Base-by-base conservation (phyloP, 2,113 vertebrate genomes). In the Seriola rivoliana region DNA sequence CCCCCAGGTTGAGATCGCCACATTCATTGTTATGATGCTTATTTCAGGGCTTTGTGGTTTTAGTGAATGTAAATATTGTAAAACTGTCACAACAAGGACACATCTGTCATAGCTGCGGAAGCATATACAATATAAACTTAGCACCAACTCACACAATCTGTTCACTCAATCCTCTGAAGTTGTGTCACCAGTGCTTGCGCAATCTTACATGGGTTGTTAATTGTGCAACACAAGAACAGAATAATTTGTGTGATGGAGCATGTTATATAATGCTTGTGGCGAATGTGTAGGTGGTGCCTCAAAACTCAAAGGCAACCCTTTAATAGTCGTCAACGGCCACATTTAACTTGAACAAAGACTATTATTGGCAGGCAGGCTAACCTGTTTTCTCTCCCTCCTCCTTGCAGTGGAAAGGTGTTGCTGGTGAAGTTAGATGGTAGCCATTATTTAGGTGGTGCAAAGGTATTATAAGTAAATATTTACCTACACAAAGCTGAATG, bases 61-160 rank as follows among this genome's bases (percentile, higher is more conserved):
- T 8, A 48, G n/a, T 19, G 17, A 64, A 70, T 55, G 70, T 4
- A 25, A 55, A 55, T 8, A 52, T 42, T 65, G 52, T 12, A 48
- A 38, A 78, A 23, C 59, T 83, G 69, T 83, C 83, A 73, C 8
- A 83, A 85, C 80, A 70, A 66, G 32, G 40, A 70, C 63, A 70
- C 63, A 72, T 87, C 17, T 70, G 17, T 82, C 75, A 77, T 12
- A 4, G 25, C 50, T 63, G 19, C 40, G 21, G 12, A 25, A 54
- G 63, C 2, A 17, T n/a, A 8, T 14, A 40, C 3, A 68, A 3
- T 74, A 8, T 38, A 82, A 68, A 78, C 23, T 73, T 67, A 34
- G 55, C 48, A 58, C n/a, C 19, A 67, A 21, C 21, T 75, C 19
- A 5, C 70, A 84, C 75, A 84, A 77, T 32, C 16, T 46, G n/a